These are phyloP conservation scores for Actenoides hombroni DNA, from an alignment of 2,113 vertebrate genomes.

Conservation along the genomic window DNA sequence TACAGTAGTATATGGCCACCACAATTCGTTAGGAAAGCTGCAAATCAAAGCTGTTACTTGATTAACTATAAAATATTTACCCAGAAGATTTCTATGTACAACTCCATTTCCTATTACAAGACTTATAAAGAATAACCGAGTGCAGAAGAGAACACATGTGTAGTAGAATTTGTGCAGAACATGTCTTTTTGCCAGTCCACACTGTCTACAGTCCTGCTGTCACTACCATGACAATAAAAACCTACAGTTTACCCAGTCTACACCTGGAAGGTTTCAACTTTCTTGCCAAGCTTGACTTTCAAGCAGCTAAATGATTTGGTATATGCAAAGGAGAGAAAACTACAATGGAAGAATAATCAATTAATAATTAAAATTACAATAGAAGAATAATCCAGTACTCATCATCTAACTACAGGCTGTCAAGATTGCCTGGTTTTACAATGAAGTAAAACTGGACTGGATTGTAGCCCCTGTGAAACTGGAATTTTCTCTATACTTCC, in stretches of 20 bases:
- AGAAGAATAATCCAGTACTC: not conserved
- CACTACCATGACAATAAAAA: not conserved
- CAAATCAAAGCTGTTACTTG: not conserved
- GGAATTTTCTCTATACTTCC: not conserved
- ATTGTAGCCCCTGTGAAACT: not conserved
- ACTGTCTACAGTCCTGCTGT: not conserved
- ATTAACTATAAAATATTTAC: not conserved
- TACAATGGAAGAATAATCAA: not conserved
- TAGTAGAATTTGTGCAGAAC: not conserved
- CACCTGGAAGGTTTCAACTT: not conserved
- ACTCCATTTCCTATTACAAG: not conserved
- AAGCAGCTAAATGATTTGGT: not conserved
- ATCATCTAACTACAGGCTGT: not conserved
- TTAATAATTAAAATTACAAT: constrained; percentile 1
- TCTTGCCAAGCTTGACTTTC: not conserved
- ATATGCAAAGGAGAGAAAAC: not conserved
- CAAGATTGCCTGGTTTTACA: not conserved
- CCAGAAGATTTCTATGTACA: not conserved
- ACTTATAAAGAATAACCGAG: not conserved
- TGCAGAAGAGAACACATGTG: not conserved
- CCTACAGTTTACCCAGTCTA: not conserved
- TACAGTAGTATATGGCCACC: not conserved
- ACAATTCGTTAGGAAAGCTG: not conserved
- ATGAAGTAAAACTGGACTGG: not conserved
- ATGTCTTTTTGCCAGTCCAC: not conserved